Base-by-base conservation (phyloP, 2,888 invertebrate species). In the Mimumesa dahlbomi region DNA sequence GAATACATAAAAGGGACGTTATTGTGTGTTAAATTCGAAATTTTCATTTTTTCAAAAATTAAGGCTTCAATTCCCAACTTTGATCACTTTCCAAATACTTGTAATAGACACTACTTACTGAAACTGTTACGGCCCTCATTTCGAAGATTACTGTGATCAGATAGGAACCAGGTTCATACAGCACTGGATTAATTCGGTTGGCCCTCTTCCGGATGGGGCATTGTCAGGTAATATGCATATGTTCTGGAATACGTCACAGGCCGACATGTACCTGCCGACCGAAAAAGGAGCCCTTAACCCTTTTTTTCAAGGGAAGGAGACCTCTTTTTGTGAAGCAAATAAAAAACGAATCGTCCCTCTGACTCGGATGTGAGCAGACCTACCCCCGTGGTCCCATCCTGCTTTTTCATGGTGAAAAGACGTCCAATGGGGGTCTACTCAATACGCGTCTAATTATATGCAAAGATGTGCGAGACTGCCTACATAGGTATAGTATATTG, bases 361-460 rank as follows among this genome's bases (percentile, higher is more conserved):
- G 66, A 69, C 70, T 72, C 70, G 76, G 77, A 82, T 74, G 73
- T 73, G 74, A 82, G 75, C 69, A 75, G 67, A 81, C 70, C 71
- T 79, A 73, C 79, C 77, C 77, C 73, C 74, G 53, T 77, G 56
- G 75, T 84, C 73, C 75, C 84, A 80, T 85, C 83, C 82, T 82
- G 78, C 81, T 82, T 65, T 77, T 79, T 79, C 69, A 79, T 56
- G 38, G 69, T 87, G 83, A 87, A 87, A 84, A 79, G 83, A 75
- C 81, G 81, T 80, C 80, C 82, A 62, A 84, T 81, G 79, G 84
- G 84, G 83, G 76, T 61, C 79, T 82, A 86, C 85, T 88, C 85
- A 88, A 88, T 87, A 84, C 83, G 83, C 81, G 84, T 84, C 84
- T 88, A 88, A 88, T 88, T 88, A 88, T 88, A 88, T 88, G 88